Evolutionary conservation across 1,140 invertebrate genomes (phyloP), one percentile per base, ranked within the genome.

Genomic region (Palaemon carinicauda): DNA sequence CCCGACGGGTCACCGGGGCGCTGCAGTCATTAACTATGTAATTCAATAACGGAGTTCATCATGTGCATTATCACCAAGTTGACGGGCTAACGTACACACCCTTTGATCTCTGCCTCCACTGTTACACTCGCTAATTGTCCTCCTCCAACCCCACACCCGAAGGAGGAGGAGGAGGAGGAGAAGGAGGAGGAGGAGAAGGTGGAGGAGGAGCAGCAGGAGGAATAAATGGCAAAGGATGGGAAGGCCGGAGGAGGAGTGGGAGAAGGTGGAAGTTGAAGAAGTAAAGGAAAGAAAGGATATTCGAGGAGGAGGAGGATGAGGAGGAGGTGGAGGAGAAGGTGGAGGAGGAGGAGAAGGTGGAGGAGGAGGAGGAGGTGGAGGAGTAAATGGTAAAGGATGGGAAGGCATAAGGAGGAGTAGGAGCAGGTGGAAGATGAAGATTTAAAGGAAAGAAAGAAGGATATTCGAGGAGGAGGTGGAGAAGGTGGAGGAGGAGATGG

Each of bases 1-100:
- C 21, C 21, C 17, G 5, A 51, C 50, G 50, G n/a, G 75, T 79
- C 19, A 24, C 19, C 14, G 17, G 33, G 75, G 33, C 77, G 65
- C 41, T 86, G 83, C 83, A 86, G 60, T 86, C 83, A 86, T 86
- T 86, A 80, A 53, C 51, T 53, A 53, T 27, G 77, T 86, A 86
- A 86, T 53, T 86, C 83, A 86, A 86, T 86, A 86, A 86, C 54
- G 52, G 75, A 86, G 83, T 86, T 86, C 83, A 86, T 86, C 77
- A 86, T 41, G 41, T 86, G 83, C 83, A 86, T 86, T 86, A 86
- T 86, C 83, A 80, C 83, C 77, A 86, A 80, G 83, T 86, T 86
- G 83, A 86, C 83, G 83, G 77, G 24, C 77, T 80, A 73, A 74
- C 65, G 83, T 73, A 80, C 83, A 73, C 78, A 73, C 60, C 5